A percentile compares a stretch with the other conserved stretches of the same genome.
Conservation (phyloP, 2,888 invertebrate species). For the Sisyra terminalis region DNA sequence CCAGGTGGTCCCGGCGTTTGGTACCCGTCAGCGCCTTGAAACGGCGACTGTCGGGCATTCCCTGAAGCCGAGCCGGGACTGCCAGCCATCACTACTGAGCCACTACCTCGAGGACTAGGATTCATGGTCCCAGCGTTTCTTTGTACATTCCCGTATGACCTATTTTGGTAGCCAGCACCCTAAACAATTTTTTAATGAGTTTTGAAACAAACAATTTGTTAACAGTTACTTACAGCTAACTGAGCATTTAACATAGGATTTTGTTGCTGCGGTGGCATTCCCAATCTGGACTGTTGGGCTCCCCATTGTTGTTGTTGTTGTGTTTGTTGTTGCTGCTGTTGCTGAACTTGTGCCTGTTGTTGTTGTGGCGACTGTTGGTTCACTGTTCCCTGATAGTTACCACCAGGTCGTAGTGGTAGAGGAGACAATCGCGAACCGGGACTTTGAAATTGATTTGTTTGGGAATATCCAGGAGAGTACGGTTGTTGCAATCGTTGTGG, state of each 20-base stretch:
- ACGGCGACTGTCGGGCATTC: slow-evolving; percentile 36
- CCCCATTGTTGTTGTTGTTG: slow-evolving; percentile 17
- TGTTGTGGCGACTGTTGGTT: slow-evolving; percentile 1
- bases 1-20: slow-evolving; percentile 20
- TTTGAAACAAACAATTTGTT: slow-evolving; percentile 7
- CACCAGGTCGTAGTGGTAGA: slow-evolving; percentile 2
- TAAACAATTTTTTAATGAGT: neutral
- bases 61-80: slow-evolving; percentile 32
- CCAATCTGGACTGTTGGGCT: slow-evolving; percentile 36
- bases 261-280: slow-evolving; percentile 59
- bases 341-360: neutral
- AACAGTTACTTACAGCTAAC: slow-evolving; percentile 43
- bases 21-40: slow-evolving; percentile 18
- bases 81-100: slow-evolving; percentile 30
- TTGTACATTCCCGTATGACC: slow-evolving; percentile 10
- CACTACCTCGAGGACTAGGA: slow-evolving; percentile 16
- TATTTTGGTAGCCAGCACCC: slow-evolving; percentile 5
- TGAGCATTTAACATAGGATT: slow-evolving; percentile 84
- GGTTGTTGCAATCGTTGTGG: slow-evolving; percentile 15
- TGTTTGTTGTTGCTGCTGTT: slow-evolving; percentile 13
- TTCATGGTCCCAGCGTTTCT: slow-evolving; percentile 15
- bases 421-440: slow-evolving; percentile 21
- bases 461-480: slow-evolving; percentile 7
- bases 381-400: neutral
- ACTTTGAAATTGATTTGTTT: slow-evolving; percentile 13